Conservation (phyloP, 2,888 invertebrate genomes). For the Clostera curtula region DNA sequence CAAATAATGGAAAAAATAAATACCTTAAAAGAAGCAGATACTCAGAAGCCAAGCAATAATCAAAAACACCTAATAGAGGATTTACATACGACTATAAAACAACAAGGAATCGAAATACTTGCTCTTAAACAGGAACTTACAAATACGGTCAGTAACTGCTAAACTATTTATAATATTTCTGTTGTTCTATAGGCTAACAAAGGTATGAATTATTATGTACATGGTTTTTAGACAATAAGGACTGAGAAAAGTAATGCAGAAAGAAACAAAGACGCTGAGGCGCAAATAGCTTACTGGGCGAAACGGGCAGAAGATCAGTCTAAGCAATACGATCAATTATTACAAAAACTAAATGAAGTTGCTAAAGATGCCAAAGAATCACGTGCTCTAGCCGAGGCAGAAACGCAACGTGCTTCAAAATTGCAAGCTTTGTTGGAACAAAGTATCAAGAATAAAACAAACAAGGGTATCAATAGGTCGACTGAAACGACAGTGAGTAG, state of each 20-base stretch:
- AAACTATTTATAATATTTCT: neutral
- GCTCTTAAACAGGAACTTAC: conserved; percentile 60
- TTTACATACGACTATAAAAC: conserved; percentile 56
- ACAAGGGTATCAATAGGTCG: conserved; percentile 15
- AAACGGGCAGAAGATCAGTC: conserved; percentile 51
- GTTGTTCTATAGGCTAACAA: neutral
- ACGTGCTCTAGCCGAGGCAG: conserved; percentile 42
- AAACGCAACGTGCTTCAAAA: conserved; percentile 39
- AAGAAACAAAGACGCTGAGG: conserved; percentile 43
- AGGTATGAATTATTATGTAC: neutral
- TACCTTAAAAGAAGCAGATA: conserved; percentile 41
- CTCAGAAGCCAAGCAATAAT: conserved; percentile 22
- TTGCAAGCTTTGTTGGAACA: conserved; percentile 44
- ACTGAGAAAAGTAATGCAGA: conserved; percentile 35
- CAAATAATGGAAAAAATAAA: conserved; percentile 58
- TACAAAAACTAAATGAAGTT: conserved; percentile 52
- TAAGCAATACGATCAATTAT: conserved; percentile 50
- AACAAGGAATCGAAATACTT: conserved; percentile 70
- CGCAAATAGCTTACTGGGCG: conserved; percentile 47
- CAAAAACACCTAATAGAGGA: conserved; percentile 48
- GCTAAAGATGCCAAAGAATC: conserved; percentile 50
- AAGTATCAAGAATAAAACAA: conserved; percentile 23
- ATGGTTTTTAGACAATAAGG: conserved; percentile 35
- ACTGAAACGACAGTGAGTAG: conserved; percentile 14
- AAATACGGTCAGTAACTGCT: conserved; percentile 40